phyloP scores from a whole-genome alignment of 2,797 vertebrate genomes.

The Acipenser oxyrinchus region DNA sequence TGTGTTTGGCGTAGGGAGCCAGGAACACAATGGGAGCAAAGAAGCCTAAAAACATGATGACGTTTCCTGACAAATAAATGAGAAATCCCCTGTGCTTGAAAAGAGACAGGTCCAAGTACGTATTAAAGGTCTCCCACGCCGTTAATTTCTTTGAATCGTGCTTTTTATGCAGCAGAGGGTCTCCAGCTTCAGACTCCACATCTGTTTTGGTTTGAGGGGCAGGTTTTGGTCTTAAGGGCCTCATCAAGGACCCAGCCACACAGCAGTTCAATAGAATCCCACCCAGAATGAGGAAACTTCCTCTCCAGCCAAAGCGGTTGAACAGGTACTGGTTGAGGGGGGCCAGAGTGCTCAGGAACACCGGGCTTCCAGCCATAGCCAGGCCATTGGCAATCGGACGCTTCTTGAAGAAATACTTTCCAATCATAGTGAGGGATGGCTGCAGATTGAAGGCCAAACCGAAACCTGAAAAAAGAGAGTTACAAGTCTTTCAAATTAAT shows the following conservation, averaged over 20 bases:
- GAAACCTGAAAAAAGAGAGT: conserved; percentile 59
- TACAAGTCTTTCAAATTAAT: too few relatives aligned
- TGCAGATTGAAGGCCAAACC: conserved; percentile 95
- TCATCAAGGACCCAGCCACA: conserved; percentile 89
- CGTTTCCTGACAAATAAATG: conserved; percentile 89
- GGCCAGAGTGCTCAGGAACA: conserved; percentile 87
- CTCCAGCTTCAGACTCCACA: conserved; percentile 30
- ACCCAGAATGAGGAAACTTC: conserved; percentile 88
- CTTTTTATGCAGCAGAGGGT: conserved; percentile 31
- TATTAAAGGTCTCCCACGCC: conserved; percentile 61
- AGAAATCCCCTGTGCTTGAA: conserved; percentile 92
- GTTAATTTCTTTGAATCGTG: conserved; percentile 45
- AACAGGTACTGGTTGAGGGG: conserved; percentile 93
- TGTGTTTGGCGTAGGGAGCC: conserved; percentile 85
- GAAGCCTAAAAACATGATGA: conserved; percentile 93
- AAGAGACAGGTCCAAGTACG: conserved; percentile 80
- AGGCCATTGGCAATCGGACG: conserved; percentile 88
- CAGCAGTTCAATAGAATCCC: conserved; percentile 86
- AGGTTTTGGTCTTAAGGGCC: conserved; percentile 61
- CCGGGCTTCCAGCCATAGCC: conserved; percentile 94
- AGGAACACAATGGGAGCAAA: conserved; percentile 92
- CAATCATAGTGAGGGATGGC: conserved; percentile 90
- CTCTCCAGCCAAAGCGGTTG: conserved; percentile 85
- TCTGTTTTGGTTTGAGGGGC: conserved; percentile 49
- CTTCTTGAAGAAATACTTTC: conserved; percentile 86